These are phyloP conservation scores for Myiopsitta monachus DNA, from an alignment of 2,113 vertebrate species.

Conservation along the genomic window DNA sequence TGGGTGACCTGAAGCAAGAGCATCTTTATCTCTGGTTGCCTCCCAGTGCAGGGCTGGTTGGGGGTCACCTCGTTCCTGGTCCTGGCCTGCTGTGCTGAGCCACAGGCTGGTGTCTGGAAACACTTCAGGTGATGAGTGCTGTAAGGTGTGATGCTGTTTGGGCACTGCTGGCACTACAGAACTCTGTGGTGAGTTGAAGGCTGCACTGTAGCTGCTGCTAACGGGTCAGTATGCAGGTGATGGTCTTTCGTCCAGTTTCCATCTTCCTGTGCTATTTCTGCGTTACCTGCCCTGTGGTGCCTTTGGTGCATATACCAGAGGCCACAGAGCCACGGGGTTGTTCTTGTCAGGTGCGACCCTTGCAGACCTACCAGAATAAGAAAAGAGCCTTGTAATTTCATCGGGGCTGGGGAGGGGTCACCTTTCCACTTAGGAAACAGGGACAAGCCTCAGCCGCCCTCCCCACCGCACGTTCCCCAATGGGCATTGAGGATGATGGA, in stretches of 20 bases:
- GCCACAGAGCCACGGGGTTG: background rate
- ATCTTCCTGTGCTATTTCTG: background rate
- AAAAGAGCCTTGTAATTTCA: background rate
- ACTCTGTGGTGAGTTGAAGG: background rate
- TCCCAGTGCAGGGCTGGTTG: background rate
- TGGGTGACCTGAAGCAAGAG: background rate
- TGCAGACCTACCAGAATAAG: background rate
- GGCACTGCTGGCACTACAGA: background rate
- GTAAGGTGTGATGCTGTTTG: accelerated
- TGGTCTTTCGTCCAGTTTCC: background rate
- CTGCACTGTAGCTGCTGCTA: background rate
- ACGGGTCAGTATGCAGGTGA: accelerated
- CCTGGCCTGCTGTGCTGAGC: accelerated
- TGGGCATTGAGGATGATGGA: background rate
- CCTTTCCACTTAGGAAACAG: background rate
- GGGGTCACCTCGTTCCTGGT: background rate
- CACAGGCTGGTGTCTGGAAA: background rate
- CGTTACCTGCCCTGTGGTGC: background rate
- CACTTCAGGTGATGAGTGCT: background rate
- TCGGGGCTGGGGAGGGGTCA: background rate
- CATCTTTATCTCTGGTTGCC: background rate
- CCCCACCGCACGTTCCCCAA: background rate
- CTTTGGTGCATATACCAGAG: background rate
- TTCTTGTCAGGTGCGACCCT: background rate
- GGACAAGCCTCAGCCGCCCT: background rate